Base-by-base conservation (phyloP, 2,797 vertebrate genomes). In the Falco cherrug region DNA sequence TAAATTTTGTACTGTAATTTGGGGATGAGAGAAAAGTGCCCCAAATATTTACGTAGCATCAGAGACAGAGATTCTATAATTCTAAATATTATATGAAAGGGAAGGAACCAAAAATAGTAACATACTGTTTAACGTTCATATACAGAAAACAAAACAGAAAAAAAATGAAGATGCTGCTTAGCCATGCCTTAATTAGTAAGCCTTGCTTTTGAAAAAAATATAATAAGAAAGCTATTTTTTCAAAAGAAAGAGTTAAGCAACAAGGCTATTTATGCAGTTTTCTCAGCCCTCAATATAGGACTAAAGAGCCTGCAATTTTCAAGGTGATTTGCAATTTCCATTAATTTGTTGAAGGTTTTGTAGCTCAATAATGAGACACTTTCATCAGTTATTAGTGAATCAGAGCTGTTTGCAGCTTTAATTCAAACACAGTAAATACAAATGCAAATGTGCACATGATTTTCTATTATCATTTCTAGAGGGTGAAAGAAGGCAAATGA, bases 311-410 rank as follows among this genome's bases (percentile, higher is more conserved):
- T 94, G 81, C 84, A 97, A 96, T 97, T 97, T 97, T 96, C 93
- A 97, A 97, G 96, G 97, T 97, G 95, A 93, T 97, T 95, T 95
- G 90, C 95, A 97, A 96, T 96, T 96, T 95, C 57, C 81, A 94
- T 92, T 96, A 95, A 96, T 97, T 97, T 95, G 91, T 90, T 95
- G 70, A 86, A 96, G 88, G 91, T 95, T 95, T 95, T 95, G 88
- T 94, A 93, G 88, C 81, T 94, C 90, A 92, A 95, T 95, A 95
- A 97, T 94, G 92, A 97, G 93, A 93, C 74, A 90, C 78, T 96
- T 95, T 85, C 81, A 94, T 92, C 93, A 92, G 77, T 93, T 95
- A 97, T 95, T 97, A 96, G 95, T 80, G 90, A 96, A 95, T 97
- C 91, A 94, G 88, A 89, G 93, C 71, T 95, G 78, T 95, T 95